phyloP scores from a whole-genome alignment of 2,888 invertebrate genomes.

The Aquatica leii region DNA sequence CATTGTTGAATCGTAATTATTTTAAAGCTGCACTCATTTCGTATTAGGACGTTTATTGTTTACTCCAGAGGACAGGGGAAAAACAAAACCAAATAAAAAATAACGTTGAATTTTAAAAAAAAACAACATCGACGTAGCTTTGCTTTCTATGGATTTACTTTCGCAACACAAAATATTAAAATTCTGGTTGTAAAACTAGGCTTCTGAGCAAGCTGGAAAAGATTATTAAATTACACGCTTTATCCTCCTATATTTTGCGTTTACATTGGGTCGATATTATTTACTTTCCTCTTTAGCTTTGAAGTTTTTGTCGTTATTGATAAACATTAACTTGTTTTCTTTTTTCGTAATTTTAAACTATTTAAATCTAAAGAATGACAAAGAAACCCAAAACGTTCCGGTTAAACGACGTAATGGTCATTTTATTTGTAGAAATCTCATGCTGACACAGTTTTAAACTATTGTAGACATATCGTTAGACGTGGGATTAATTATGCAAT shows the following conservation, averaged over 20 bases:
- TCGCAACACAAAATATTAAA: conserved; percentile 11
- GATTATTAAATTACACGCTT: conserved; percentile 14
- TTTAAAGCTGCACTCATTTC: neutral
- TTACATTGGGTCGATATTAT: conserved; percentile 14
- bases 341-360: too few species aligned
- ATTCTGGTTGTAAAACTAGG: conserved; percentile 9
- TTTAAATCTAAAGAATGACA: too few species aligned
- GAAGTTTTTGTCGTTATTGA: conserved; percentile 9
- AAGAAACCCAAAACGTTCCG: too few species aligned
- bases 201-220: conserved; percentile 12
- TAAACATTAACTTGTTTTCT: neutral
- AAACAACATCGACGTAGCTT: neutral
- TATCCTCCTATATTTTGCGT: conserved; percentile 9
- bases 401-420: too few species aligned
- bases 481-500: neutral
- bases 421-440: neutral
- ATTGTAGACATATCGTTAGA: conserved; percentile 2
- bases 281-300: conserved; percentile 7
- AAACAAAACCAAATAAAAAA: too few species aligned
- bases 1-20: neutral
- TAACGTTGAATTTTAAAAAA: neutral
- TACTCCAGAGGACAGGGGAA: too few species aligned
- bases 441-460: neutral
- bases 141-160: conserved; percentile 6
- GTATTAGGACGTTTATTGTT: too few species aligned